A percentile compares a stretch with the other conserved stretches of the same genome.
Evolutionary conservation across 2,888 invertebrate genomes (phyloP).

Genomic region (Chironomus tentans): DNA sequence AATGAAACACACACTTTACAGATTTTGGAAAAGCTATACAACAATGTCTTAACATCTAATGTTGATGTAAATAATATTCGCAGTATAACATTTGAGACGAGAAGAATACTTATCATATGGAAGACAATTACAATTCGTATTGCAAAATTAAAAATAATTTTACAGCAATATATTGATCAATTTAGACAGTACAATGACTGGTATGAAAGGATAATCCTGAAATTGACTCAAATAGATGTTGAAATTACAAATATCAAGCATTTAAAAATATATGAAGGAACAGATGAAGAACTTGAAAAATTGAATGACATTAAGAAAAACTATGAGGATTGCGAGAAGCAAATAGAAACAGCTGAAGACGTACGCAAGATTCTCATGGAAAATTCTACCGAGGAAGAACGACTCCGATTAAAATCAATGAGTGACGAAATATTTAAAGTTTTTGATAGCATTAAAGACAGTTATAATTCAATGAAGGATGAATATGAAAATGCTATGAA

Average conservation of each 20-base stretch:
- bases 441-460: constrained; percentile 51
- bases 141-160: constrained; percentile 37
- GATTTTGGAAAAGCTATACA: constrained; percentile 21
- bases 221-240: constrained; percentile 62
- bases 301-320: constrained; percentile 47
- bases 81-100: constrained; percentile 12
- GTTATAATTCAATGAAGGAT: constrained; percentile 36
- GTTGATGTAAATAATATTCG: constrained; percentile 17
- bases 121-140: constrained; percentile 47
- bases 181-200: not conserved
- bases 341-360: constrained; percentile 50
- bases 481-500: constrained; percentile 42
- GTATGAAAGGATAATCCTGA: constrained; percentile 38
- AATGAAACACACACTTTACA: not conserved
- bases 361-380: constrained; percentile 52
- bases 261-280: constrained; percentile 41
- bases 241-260: constrained; percentile 60
- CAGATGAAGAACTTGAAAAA: constrained; percentile 33
- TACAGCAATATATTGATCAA: constrained; percentile 34
- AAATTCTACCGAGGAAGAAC: constrained; percentile 48
- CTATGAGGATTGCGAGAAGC: constrained; percentile 45
- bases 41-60: constrained; percentile 21
- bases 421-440: constrained; percentile 57
- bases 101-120: constrained; percentile 37
- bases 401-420: constrained; percentile 48